Evolutionary conservation across 2,113 vertebrate species (phyloP).

Genomic region (Carassius auratus): DNA sequence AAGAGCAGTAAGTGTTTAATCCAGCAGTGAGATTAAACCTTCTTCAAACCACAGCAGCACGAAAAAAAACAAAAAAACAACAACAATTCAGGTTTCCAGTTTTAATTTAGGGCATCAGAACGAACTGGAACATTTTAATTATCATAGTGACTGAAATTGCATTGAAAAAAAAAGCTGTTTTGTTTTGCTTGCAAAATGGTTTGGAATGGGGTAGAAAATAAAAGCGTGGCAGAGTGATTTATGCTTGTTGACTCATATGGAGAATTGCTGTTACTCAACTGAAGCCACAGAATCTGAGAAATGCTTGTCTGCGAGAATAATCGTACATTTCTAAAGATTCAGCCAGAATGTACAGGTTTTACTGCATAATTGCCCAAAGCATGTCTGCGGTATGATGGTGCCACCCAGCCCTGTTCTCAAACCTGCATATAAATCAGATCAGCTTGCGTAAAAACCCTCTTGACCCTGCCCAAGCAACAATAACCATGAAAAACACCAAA

Average conservation of each 20-base stretch:
- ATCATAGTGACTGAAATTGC: not conserved
- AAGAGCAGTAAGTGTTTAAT: not conserved
- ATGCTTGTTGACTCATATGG: constrained; percentile 45
- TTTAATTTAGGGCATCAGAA: not conserved
- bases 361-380: constrained; percentile 53
- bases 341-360: constrained; percentile 66
- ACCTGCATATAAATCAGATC: not conserved
- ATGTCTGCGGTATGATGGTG: constrained; percentile 6
- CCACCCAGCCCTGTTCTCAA: constrained; percentile 15
- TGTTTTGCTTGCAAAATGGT: constrained; percentile 31
- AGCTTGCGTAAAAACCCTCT: constrained; percentile 16
- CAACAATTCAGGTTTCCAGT: not conserved
- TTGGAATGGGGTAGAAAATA: not conserved
- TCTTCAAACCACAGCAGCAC: not conserved
- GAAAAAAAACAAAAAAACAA: not conserved
- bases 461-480: constrained; percentile 30
- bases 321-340: constrained; percentile 54
- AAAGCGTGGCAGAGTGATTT: constrained; percentile 34
- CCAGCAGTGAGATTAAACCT: not conserved
- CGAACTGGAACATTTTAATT: constrained; percentile 28
- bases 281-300: constrained; percentile 52
- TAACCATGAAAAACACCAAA: constrained; percentile 12
- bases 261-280: constrained; percentile 28
- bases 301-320: constrained; percentile 41
- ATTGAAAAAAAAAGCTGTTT: not conserved